Percentiles rank a stretch among this genome's conserved stretches.
Evolutionary conservation across 2,797 vertebrate species (phyloP).

Genomic region (Poeciliopsis turneri): DNA sequence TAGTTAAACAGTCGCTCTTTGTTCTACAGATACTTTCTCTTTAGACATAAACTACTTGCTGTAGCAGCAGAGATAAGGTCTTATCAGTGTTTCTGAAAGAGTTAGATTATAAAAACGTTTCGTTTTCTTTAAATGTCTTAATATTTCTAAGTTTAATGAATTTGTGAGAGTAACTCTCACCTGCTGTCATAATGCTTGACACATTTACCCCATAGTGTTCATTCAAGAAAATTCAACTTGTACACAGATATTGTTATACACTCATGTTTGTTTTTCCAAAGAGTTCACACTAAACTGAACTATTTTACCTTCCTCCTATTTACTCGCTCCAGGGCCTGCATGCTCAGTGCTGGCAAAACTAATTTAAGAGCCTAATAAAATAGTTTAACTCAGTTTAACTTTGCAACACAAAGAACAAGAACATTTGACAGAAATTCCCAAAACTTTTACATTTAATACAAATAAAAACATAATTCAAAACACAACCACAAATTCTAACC

Average conservation of each 20-base stretch:
- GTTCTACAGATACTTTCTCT: no score
- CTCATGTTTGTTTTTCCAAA: background rate
- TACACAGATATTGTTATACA: background rate
- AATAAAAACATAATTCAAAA: background rate
- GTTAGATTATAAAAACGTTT: background rate
- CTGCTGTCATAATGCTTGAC: background rate
- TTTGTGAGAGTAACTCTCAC: background rate
- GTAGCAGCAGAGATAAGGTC: background rate
- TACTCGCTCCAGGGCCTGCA: background rate
- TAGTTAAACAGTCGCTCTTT: no score
- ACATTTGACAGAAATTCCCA: background rate
- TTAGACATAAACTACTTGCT: background rate
- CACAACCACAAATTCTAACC: background rate
- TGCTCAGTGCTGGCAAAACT: background rate
- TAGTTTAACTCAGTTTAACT: background rate
- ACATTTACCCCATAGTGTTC: background rate
- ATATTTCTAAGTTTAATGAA: background rate
- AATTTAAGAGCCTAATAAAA: background rate
- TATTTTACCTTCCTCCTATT: background rate
- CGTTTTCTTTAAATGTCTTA: background rate
- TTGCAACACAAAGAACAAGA: background rate
- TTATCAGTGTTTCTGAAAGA: background rate
- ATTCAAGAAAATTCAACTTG: background rate
- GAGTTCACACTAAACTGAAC: background rate
- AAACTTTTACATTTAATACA: background rate